Base-by-base conservation (phyloP, 1,140 invertebrate species). In the Drosophila watanabei region DNA sequence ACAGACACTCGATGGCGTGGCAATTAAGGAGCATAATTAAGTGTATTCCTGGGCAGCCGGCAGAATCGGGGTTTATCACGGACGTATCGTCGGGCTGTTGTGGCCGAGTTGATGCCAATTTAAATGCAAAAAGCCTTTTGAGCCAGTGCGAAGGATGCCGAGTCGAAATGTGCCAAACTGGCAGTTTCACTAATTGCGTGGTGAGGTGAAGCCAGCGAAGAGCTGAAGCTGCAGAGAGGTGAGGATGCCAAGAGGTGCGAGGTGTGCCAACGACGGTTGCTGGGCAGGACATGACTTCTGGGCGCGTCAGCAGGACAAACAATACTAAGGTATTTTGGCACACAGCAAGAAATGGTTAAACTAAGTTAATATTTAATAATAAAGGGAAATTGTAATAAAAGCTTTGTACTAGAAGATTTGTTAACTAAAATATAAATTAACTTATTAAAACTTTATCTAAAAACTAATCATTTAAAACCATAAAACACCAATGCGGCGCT, bases 11-110 rank as follows among this genome's bases (percentile, higher is more conserved):
- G 75, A 76, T 83, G 71, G 52, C 79, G 61, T 75, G 75, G 66
- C 86, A 89, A 89, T 89, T 89, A 89, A 80, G 83, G 63, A 75
- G 68, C 66, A 82, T 82, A 85, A 89, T 90, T 85, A 90, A 90
- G 84, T 73, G 79, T 78, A 66, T 75, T 54, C 64, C 49, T 24
- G 63, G 39, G 14, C 39, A 63, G 35, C n/a, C 48, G 32, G 41
- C 32, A 18, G 45, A 45, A 73, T 58, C 37, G 77, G 58, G 76
- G 57, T 70, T 62, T 71, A 77, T 70, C 73, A 73, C 56, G 58
- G 64, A 63, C 62, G 63, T 70, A 54, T 46, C 78, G 52, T 14
- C 49, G 30, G 37, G 52, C 59, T 79, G 56, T 68, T 48, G 52
- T 41, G 71, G 41, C 32, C 37, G 41, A 58, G 59, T 35, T 60